Base-by-base conservation (phyloP, 1,140 invertebrate species). In the Zaprionus capensis region DNA sequence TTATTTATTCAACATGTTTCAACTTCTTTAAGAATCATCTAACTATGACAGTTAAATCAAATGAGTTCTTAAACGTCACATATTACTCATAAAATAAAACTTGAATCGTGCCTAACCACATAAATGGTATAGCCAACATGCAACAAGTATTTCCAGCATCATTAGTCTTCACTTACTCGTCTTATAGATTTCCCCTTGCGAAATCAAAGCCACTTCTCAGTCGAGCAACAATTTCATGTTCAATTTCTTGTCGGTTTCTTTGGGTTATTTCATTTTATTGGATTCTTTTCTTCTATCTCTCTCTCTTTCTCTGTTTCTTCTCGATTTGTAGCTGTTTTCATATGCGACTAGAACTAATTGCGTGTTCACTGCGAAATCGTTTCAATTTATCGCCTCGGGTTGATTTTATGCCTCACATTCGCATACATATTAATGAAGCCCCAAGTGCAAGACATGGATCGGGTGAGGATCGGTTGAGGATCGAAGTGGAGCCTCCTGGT, bases 331-430 rank as follows among this genome's bases (percentile, higher is more conserved):
- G 61, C 69, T 68, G 38, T 36, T 31, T 59, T 71, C 64, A 51
- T 66, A 61, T 76, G 58, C 28, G 78, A 73, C 74, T 68, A 75
- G 69, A 88, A 87, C 84, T 87, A 87, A 87, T 87, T 88, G 84
- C 84, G 84, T 88, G 84, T 83, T 87, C 84, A 88, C 78, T 79
- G 81, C 85, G 71, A 84, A 87, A 84, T 87, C 74, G 69, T 84
- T 87, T 87, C 84, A 84, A 88, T 87, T 87, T 87, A 87, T 87
- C 81, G 84, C 84, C 81, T 76, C 84, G 41, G 84, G 84, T 76
- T 87, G 71, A 78, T 84, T 88, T 84, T 84, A 84, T 88, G 85
- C 74, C 59, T 76, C 80, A 83, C 77, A 80, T 68, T 73, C 56
- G 63, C 73, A 72, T 76, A 76, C 77, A 86, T 86, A 80, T 82